These are phyloP conservation scores for Tetrao urogallus DNA, from an alignment of 2,113 vertebrate species.

Conservation along the genomic window DNA sequence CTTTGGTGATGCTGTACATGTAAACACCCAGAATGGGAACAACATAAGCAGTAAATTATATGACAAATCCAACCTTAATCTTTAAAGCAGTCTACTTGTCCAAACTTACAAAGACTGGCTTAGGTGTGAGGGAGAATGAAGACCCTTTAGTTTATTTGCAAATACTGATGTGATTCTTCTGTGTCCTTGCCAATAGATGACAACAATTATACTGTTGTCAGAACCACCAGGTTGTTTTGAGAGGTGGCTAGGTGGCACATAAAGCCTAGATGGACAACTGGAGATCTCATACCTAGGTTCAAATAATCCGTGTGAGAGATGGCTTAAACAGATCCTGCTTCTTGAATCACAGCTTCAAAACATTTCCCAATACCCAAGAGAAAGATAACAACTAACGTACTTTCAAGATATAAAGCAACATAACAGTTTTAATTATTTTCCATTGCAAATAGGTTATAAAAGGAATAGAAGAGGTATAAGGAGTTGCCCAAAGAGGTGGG, in stretches of 20 bases:
- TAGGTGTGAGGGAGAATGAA: background rate
- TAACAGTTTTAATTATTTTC: constrained; percentile 24
- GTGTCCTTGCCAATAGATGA: background rate
- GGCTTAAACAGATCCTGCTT: constrained; percentile 10
- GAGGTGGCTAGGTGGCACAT: background rate
- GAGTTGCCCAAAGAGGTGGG: constrained; percentile 1
- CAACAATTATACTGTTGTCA: background rate
- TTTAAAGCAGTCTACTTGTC: background rate
- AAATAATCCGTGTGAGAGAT: background rate
- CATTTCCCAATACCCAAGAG: background rate
- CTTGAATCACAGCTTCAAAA: background rate
- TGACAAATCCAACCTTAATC: background rate
- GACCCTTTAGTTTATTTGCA: background rate
- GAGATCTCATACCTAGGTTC: background rate
- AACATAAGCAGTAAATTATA: background rate
- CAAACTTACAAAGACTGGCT: background rate
- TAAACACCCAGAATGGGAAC: background rate
- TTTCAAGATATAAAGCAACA: background rate
- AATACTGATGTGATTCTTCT: background rate
- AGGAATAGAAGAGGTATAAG: background rate
- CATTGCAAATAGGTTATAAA: background rate
- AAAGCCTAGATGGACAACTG: background rate
- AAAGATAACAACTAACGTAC: background rate
- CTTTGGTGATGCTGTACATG: background rate
- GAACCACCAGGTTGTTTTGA: background rate